Evolutionary conservation across 1,140 invertebrate genomes (phyloP).

Genomic region (Anthonomus grandis): DNA sequence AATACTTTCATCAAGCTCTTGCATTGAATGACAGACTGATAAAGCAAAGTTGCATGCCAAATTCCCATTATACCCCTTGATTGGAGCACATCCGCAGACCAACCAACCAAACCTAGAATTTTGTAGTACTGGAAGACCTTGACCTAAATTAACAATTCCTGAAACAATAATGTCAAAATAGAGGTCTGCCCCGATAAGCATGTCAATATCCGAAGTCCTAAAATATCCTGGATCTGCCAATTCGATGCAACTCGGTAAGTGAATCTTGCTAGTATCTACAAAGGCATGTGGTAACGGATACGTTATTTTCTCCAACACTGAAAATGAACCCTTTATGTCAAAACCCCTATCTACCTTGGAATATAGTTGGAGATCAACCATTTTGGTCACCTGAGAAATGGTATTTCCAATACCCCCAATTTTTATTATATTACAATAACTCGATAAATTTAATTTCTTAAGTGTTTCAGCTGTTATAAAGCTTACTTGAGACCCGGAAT

Average conservation of each 20-base stretch:
- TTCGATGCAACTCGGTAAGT: neutral
- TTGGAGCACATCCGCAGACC: neutral
- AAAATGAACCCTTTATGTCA: neutral
- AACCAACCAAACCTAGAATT: no score
- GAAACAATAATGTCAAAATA: constrained; percentile 1
- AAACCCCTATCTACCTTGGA: neutral
- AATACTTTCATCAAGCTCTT: neutral
- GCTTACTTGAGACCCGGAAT: neutral
- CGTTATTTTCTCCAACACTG: neutral
- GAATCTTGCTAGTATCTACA: neutral
- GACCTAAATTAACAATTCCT: constrained; percentile 10
- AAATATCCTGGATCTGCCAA: constrained; percentile 7
- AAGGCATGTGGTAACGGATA: neutral
- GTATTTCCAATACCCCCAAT: constrained; percentile 2
- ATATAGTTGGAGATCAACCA: neutral
- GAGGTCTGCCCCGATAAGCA: no score
- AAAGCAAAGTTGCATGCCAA: neutral
- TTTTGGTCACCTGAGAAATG: neutral
- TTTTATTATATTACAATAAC: neutral
- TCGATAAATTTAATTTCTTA: neutral
- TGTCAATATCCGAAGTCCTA: constrained; percentile 3
- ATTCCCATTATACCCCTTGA: neutral
- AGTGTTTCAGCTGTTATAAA: neutral
- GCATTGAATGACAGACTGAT: neutral
- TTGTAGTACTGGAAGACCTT: neutral